Percentiles rank a stretch among this genome's conserved stretches.
phyloP scores from a whole-genome alignment of 1,140 invertebrate genomes.

The Reticulitermes speratus region DNA sequence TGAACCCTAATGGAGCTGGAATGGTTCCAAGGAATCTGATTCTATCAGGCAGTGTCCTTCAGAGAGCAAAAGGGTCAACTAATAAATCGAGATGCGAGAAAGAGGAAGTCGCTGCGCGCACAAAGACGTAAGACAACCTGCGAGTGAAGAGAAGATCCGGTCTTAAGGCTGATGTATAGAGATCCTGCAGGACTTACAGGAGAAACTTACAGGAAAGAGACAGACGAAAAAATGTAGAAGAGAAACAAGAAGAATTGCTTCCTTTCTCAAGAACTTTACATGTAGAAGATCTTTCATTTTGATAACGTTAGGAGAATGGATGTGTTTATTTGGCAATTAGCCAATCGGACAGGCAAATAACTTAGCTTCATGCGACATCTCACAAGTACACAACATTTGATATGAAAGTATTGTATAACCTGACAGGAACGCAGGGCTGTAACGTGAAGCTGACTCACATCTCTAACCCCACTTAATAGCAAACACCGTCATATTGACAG shows the following conservation, averaged over 20 bases:
- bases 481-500: too few species aligned
- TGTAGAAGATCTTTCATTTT: not conserved
- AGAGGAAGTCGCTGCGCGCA: not conserved
- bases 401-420: too few species aligned
- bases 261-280: not conserved
- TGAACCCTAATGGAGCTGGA: not conserved
- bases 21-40: not conserved
- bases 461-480: too few species aligned
- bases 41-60: slow-evolving; percentile 1
- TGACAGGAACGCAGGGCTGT: too few species aligned
- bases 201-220: not conserved
- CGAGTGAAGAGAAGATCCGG: not conserved
- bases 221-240: not conserved
- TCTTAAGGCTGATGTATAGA: not conserved
- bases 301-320: not conserved
- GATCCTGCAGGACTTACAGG: not conserved
- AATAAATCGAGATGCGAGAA: not conserved
- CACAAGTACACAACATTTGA: too few species aligned
- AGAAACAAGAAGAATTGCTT: not conserved
- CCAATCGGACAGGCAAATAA: too few species aligned
- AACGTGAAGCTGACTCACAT: too few species aligned
- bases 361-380: too few species aligned
- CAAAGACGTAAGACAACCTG: not conserved
- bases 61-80: not conserved
- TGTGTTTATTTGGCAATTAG: too few species aligned